Base-by-base conservation (phyloP, 2,797 vertebrate species). In the Chrosomus eos region DNA sequence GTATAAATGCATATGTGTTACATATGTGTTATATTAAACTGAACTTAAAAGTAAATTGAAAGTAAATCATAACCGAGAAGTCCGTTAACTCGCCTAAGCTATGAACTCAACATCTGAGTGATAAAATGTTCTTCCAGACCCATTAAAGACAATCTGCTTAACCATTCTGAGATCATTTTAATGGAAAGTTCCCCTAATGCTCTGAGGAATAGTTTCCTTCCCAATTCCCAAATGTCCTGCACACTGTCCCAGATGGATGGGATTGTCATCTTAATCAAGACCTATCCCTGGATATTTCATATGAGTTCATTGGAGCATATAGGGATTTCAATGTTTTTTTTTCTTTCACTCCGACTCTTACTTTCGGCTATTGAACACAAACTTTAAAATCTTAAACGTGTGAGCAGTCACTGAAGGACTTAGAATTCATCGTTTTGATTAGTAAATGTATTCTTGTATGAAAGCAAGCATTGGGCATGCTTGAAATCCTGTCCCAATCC, bases 201-300 rank as follows among this genome's bases (percentile, higher is more conserved):
- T 84, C 43, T 40, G 11, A 70, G 51, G 58, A 38, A 53, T 31
- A 21, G n/a, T 68, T 75, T 40, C 36, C 74, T 21, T 26, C 45
- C 36, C 14, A 11, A 7, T 26, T 43, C 60, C 48, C 43, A 45
- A 43, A 83, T 53, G 38, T 51, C 74, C 28, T 67, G 6, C 28
- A 11, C 43, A 26, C 84, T 95, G 36, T 86, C 62, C 66, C 78
- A 45, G 87, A 85, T 89, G 83, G 87, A 75, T 88, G 33, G 55
- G 71, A 68, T 83, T 85, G 81, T 89, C 81, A 73, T 86, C 86
- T 81, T 82, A 89, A 86, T 90, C 45, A 77, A 28, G 77, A 88
- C 76, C 71, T 84, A 86, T 86, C 58, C 43, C 16, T 90, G 86
- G 84, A 85, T 87, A 88, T 89, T 92, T 77, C 51, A 21, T 72